These are phyloP conservation scores for Echinops telfairi DNA, from an alignment of 2,113 vertebrate species.

Conservation along the genomic window DNA sequence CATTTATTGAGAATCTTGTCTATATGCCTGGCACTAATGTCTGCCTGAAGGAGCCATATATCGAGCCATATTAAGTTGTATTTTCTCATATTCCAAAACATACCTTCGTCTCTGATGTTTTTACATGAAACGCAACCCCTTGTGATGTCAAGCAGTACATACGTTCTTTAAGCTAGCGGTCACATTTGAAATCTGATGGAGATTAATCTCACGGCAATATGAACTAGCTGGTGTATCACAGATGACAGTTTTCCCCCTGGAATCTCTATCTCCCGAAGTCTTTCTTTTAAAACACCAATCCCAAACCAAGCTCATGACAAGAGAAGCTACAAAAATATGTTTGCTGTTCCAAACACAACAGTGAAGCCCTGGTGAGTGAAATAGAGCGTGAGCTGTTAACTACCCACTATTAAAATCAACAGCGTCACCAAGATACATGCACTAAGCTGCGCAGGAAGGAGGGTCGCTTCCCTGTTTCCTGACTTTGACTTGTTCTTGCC, in stretches of 20 bases:
- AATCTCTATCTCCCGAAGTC: neutral
- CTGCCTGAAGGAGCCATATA: neutral
- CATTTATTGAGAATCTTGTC: neutral
- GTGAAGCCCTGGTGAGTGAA: neutral
- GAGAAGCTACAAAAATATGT: neutral
- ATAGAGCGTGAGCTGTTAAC: constrained; percentile 23
- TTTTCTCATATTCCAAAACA: constrained; percentile 35
- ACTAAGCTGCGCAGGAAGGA: neutral
- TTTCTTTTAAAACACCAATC: constrained; percentile 56
- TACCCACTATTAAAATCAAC: neutral
- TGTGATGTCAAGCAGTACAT: neutral
- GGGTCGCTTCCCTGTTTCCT: constrained; percentile 64
- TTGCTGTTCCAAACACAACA: neutral
- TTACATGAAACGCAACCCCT: neutral
- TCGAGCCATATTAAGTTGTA: constrained; percentile 4
- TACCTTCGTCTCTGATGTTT: neutral
- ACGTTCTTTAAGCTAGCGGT: constrained; percentile 39
- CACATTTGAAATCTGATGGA: constrained; percentile 48
- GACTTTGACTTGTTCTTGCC: constrained; percentile 6
- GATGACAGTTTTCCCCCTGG: neutral
- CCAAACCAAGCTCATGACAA: constrained; percentile 17
- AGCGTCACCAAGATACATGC: constrained; percentile 40
- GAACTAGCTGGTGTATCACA: neutral
- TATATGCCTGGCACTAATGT: neutral
- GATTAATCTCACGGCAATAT: constrained; percentile 36